Conservation (phyloP, 1,140 invertebrate genomes). For the Eupeodes corollae region DNA sequence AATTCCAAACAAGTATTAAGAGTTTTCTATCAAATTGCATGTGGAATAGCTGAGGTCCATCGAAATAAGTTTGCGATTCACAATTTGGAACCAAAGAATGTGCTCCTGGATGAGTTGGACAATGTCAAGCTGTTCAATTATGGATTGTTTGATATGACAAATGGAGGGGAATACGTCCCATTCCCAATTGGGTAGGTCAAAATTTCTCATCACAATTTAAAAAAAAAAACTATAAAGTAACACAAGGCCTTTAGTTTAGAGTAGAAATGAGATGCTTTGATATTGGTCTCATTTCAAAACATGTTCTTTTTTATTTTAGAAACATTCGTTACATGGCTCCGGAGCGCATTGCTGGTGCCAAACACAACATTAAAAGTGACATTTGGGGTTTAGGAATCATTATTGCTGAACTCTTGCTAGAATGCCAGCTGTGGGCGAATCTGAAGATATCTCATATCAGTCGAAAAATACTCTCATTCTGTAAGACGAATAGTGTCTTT, state of each 20-base stretch:
- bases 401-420: constrained; percentile 62
- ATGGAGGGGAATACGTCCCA: constrained; percentile 49
- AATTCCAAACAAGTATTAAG: constrained; percentile 45
- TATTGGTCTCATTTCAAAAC: too few relatives aligned
- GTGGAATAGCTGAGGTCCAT: constrained; percentile 65
- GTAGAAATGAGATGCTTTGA: too few relatives aligned
- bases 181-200: constrained; percentile 87
- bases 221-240: too few relatives aligned
- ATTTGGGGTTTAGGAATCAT: constrained; percentile 88
- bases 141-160: constrained; percentile 86
- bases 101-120: constrained; percentile 60
- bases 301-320: constrained; percentile 40
- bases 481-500: constrained; percentile 53
- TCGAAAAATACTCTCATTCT: constrained; percentile 60
- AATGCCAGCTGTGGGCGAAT: constrained; percentile 53
- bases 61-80: constrained; percentile 62
- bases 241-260: too few relatives aligned
- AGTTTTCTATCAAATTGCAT: constrained; percentile 52
- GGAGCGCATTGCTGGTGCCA: constrained; percentile 59
- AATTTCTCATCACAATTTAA: too few relatives aligned
- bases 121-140: constrained; percentile 83
- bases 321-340: constrained; percentile 73
- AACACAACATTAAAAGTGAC: constrained; percentile 63
- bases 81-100: constrained; percentile 72
- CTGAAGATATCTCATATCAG: constrained; percentile 61